These are phyloP conservation scores for Mohoua ochrocephala DNA, from an alignment of 2,113 vertebrate species.

Conservation along the genomic window DNA sequence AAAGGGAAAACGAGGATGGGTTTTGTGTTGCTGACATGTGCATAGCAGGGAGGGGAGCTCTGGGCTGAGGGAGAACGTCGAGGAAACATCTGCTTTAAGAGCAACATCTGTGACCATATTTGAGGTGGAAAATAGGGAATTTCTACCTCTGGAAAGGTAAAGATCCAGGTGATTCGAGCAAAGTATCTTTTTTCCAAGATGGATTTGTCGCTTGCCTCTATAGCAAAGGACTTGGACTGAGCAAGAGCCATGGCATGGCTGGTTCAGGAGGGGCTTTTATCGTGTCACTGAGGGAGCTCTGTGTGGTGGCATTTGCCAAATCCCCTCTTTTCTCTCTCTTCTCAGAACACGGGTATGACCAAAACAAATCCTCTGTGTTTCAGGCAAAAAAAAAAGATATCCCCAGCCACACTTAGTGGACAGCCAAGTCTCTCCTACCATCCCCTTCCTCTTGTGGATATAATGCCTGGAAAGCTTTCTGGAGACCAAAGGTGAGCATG, in stretches of 20 bases:
- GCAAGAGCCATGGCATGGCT: neutral
- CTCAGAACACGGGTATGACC: neutral
- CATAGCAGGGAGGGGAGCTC: neutral
- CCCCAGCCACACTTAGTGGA: fast-evolving
- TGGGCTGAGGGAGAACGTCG: neutral
- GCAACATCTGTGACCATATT: neutral
- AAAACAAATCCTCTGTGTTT: neutral
- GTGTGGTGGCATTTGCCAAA: neutral
- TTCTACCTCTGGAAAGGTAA: neutral
- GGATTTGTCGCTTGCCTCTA: neutral
- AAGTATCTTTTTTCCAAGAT: neutral
- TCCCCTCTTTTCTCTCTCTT: neutral
- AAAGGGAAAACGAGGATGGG: neutral
- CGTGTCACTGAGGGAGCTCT: neutral
- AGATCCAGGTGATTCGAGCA: neutral
- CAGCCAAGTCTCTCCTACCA: neutral
- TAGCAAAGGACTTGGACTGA: neutral
- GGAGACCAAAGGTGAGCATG: neutral
- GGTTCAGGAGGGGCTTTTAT: neutral
- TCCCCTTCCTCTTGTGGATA: neutral
- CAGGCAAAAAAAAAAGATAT: neutral
- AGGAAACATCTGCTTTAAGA: neutral
- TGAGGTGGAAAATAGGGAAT: neutral
- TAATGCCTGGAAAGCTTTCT: neutral
- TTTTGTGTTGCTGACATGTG: neutral